A percentile compares a stretch with the other conserved stretches of the same genome.
phyloP scores from a whole-genome alignment of 2,797 vertebrate species.

The Etheostoma nigrum region DNA sequence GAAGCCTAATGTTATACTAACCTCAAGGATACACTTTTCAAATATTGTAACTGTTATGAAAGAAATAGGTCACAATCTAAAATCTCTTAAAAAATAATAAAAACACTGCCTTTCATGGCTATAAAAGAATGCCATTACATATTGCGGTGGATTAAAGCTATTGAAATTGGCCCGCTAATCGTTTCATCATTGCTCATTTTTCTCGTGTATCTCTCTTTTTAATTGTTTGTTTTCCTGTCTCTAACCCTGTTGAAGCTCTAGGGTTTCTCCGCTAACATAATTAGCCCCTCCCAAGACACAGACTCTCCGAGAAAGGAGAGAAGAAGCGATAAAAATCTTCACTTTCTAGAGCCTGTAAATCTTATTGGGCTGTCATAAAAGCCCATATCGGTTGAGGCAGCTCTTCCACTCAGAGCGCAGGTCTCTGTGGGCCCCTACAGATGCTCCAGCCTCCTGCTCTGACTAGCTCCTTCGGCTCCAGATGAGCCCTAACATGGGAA shows the following conservation, averaged over 20 bases:
- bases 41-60: background rate
- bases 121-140: slow-evolving; percentile 45
- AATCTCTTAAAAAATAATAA: background rate
- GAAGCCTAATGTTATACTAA: background rate
- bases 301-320: slow-evolving; percentile 90
- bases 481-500: slow-evolving; percentile 86
- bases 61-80: background rate
- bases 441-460: slow-evolving; percentile 87
- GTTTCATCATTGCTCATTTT: slow-evolving; percentile 78
- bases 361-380: slow-evolving; percentile 94
- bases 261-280: slow-evolving; percentile 95
- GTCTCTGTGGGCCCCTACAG: slow-evolving; percentile 86
- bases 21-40: background rate
- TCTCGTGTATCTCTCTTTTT: slow-evolving; percentile 85
- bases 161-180: slow-evolving; percentile 75
- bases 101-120: slow-evolving; percentile 18
- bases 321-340: slow-evolving; percentile 92
- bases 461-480: slow-evolving; percentile 86
- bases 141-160: slow-evolving; percentile 63
- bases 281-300: slow-evolving; percentile 97
- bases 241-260: slow-evolving; percentile 95
- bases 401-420: slow-evolving; percentile 81
- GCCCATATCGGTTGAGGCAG: slow-evolving; percentile 91
- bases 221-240: slow-evolving; percentile 95
- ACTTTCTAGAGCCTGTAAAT: slow-evolving; percentile 90